Conservation (phyloP, 2,797 vertebrate species). For the Neoniphon sammara region DNA sequence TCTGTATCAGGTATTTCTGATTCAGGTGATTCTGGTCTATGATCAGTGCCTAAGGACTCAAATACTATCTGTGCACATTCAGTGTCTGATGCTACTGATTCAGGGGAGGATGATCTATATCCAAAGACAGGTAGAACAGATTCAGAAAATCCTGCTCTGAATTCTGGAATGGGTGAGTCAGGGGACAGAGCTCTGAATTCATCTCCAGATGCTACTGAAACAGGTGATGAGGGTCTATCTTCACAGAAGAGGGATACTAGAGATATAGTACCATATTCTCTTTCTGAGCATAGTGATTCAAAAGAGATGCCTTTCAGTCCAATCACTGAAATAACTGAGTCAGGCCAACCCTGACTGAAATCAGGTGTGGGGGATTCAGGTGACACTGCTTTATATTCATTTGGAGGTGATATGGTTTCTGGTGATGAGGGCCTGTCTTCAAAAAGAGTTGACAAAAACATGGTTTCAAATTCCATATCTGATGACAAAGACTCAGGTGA, state of each 20-base stretch:
- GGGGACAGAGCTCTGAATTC: slow-evolving; percentile 50
- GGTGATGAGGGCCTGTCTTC: slow-evolving; percentile 56
- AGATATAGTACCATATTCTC: slow-evolving; percentile 45
- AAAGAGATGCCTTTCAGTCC: slow-evolving; percentile 53
- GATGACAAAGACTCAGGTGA: slow-evolving; percentile 45
- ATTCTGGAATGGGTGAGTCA: slow-evolving; percentile 65
- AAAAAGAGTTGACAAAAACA: not conserved
- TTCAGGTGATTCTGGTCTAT: slow-evolving; percentile 11
- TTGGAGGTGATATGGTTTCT: slow-evolving; percentile 52
- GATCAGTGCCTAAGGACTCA: slow-evolving; percentile 3
- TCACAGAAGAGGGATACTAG: slow-evolving; percentile 14
- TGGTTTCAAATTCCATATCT: slow-evolving; percentile 30
- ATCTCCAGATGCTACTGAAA: slow-evolving; percentile 54
- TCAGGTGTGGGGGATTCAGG: slow-evolving; percentile 68
- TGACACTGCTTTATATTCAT: slow-evolving; percentile 54
- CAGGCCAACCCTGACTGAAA: slow-evolving; percentile 43
- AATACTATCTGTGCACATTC: not conserved
- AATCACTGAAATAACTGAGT: slow-evolving; percentile 16
- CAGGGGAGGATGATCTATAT: slow-evolving; percentile 14
- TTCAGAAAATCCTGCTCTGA: slow-evolving; percentile 37
- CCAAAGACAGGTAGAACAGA: slow-evolving; percentile 11
- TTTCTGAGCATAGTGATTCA: slow-evolving; percentile 52
- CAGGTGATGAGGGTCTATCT: slow-evolving; percentile 47
- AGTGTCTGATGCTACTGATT: slow-evolving; percentile 21
- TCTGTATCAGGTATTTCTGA: slow-evolving; percentile 10